phyloP scores from a whole-genome alignment of 2,888 invertebrate species.

The Brachyopa scutellaris region DNA sequence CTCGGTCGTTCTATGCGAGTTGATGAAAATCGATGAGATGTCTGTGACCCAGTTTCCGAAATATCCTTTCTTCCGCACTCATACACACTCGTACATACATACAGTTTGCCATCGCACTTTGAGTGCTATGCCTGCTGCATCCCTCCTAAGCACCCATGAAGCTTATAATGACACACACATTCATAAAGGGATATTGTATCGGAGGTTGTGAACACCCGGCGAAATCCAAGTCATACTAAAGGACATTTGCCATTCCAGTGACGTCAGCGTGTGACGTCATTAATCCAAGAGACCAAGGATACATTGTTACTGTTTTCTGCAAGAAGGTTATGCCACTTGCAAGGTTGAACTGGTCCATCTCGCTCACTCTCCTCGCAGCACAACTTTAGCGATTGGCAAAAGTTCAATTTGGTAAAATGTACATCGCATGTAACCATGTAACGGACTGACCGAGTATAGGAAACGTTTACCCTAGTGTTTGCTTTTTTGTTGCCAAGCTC shows the following conservation, averaged over 20 bases:
- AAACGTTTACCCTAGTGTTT: conserved; percentile 51
- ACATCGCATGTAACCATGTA: background rate
- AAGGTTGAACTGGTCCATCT: conserved; percentile 28
- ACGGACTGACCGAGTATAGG: conserved; percentile 35
- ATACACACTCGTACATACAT: conserved; percentile 4
- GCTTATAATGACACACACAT: background rate
- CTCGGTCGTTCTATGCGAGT: background rate
- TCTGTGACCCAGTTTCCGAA: conserved; percentile 68
- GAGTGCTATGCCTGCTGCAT: conserved; percentile 31
- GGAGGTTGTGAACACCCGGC: conserved; percentile 48
- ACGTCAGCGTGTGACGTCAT: conserved; percentile 66
- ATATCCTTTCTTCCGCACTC: conserved; percentile 29
- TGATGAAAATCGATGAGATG: conserved; percentile 57
- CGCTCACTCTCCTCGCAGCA: background rate
- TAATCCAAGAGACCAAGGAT: conserved; percentile 41
- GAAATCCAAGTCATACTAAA: conserved; percentile 20
- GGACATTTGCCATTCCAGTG: conserved; percentile 47
- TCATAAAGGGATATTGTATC: background rate
- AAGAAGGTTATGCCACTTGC: conserved; percentile 51
- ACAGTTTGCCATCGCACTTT: conserved; percentile 14
- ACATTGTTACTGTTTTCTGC: conserved; percentile 10
- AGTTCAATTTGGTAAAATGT: background rate
- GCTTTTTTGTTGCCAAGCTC: background rate
- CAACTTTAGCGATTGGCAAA: conserved; percentile 12
- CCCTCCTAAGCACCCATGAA: background rate